Evolutionary conservation across 35 echinoderm and acorn worm species (phyloP), one percentile per base, ranked within the genome.

Genomic region (Antedon bifida): DNA sequence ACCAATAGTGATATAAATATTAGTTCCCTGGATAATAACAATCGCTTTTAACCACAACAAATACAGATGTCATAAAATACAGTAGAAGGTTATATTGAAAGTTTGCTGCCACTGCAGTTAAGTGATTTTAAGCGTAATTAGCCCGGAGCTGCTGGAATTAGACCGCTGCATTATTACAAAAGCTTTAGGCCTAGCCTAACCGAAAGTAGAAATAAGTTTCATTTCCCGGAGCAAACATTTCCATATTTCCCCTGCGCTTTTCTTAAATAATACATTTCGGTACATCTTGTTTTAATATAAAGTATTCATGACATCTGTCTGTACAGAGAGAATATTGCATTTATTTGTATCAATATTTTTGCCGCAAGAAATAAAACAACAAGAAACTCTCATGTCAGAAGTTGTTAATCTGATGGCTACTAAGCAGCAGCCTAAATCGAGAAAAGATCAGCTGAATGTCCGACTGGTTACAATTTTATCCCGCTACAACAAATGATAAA

Each of bases 1-100:
- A 64, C 51, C 51, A 64, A 64, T 64, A 64, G 26, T 64, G 51
- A 64, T 64, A 64, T 64, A 64, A 64, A 64, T 64, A 64, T 64
- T 64, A 19, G 51, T 64, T 23, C 51, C 51, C 23, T 11, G 51
- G 23, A 21, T 16, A 2, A 21, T 16, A 7, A 64, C 5, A 64
- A 64, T 64, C 23, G 26, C 3, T 8, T 21, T 19, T 12, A 26
- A 64, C 9, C 19, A 2, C 5, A 64, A 26, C 19, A 64, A 2
- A 64, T 64, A 64, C 51, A 64, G 51, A 64, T 64, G 51, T 64
- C 51, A 64, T 64, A 64, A 64, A 64, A 64, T 7, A 64, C 23
- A 2, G 26, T 64, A 16, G 51, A 26, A 16, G 9, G 19, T 64
- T 19, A 12, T 64, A 64, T 11, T 19, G 23, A 64, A 64, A 16